Conservation (phyloP, 2,797 vertebrate genomes). For the Eulemur coronatus region DNA sequence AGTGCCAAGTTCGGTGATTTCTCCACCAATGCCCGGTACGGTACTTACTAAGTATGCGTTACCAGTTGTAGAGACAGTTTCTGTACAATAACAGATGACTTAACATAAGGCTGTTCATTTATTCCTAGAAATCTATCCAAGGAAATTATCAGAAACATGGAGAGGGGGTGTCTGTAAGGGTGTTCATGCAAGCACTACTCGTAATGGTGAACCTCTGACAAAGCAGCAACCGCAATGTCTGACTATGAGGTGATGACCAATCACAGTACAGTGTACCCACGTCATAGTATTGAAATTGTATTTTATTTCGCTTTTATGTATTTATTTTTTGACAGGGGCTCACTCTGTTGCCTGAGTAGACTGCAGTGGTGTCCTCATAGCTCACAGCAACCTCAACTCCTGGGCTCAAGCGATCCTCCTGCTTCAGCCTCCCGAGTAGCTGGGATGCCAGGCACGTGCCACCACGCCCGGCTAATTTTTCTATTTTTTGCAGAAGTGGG, state of each 20-base stretch:
- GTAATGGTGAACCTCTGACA: neutral
- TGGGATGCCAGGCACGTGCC: no score
- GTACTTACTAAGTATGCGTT: neutral
- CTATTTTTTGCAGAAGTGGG: no score
- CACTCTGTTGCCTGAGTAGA: neutral
- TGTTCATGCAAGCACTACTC: neutral
- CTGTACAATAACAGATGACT: neutral
- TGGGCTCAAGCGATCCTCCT: no score
- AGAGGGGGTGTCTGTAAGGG: neutral
- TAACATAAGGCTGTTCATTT: neutral
- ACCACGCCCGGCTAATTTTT: no score
- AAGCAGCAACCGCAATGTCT: neutral
- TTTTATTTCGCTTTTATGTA: neutral
- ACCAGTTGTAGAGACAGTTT: neutral
- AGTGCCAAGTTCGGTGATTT: neutral
- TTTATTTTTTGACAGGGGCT: neutral
- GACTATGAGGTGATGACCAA: neutral
- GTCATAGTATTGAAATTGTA: neutral
- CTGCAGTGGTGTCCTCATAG: neutral
- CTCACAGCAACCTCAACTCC: neutral
- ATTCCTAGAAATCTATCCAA: neutral
- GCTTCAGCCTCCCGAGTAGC: no score
- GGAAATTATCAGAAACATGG: neutral
- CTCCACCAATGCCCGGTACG: no score
- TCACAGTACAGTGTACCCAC: no score